Conservation (phyloP, 2,888 invertebrate species). For the Tenthredo distinguenda region DNA sequence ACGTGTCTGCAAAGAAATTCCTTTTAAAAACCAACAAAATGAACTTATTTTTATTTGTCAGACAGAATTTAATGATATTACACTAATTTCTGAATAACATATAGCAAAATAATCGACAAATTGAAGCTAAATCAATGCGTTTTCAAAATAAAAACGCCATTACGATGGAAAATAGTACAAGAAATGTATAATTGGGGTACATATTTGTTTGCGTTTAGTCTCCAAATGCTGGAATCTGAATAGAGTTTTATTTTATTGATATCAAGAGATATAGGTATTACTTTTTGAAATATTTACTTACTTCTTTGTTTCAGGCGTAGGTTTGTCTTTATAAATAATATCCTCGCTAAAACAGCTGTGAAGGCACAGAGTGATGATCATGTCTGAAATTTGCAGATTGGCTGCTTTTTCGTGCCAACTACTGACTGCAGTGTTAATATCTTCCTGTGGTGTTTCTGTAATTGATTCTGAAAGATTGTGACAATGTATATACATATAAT, state of each 20-base stretch:
- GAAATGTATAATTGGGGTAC: too few species aligned
- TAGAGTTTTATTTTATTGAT: neutral
- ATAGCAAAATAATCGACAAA: too few species aligned
- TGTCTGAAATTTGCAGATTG: constrained; percentile 56
- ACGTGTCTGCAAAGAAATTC: constrained; percentile 59
- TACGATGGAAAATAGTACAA: too few species aligned
- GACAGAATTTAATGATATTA: neutral
- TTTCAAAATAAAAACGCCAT: too few species aligned
- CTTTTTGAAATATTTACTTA: neutral
- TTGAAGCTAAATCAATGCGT: too few species aligned
- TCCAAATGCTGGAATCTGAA: too few species aligned
- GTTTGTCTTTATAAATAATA: neutral
- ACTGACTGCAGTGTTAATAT: constrained; percentile 49
- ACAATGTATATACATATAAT: neutral
- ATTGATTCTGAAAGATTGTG: constrained; percentile 27
- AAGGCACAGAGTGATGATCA: constrained; percentile 58
- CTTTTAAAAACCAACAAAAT: neutral
- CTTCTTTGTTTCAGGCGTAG: constrained; percentile 15
- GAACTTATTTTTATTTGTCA: neutral
- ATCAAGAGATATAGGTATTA: neutral
- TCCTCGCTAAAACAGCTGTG: constrained; percentile 60
- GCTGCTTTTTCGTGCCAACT: constrained; percentile 57
- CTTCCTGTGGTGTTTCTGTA: constrained; percentile 42
- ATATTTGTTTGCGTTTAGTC: too few species aligned
- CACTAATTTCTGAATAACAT: too few species aligned